Evolutionary conservation across 2,888 invertebrate species (phyloP).

Genomic region (Xestia rhomboidea): DNA sequence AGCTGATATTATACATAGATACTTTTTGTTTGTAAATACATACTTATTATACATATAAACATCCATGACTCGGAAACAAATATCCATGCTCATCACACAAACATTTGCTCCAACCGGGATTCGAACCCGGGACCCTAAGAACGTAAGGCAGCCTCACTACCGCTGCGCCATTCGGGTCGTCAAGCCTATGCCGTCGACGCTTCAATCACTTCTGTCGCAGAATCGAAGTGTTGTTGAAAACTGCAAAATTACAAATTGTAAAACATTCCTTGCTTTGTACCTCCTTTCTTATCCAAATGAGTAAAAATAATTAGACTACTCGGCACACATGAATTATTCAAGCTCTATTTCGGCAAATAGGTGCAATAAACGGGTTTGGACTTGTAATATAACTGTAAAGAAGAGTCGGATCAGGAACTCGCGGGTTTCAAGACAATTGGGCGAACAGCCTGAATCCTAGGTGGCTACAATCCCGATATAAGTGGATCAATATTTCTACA

Average conservation of each 20-base stretch:
- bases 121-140: too few relatives aligned
- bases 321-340: background rate
- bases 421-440: background rate
- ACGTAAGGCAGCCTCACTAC: too few relatives aligned
- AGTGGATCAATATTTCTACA: background rate
- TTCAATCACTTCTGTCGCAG: conserved; percentile 24
- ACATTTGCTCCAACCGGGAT: too few relatives aligned
- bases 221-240: conserved; percentile 44
- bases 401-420: background rate
- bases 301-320: background rate
- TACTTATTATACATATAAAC: too few relatives aligned
- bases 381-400: conserved; percentile 14
- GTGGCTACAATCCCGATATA: background rate
- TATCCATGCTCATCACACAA: too few relatives aligned
- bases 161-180: too few relatives aligned
- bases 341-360: background rate
- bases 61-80: too few relatives aligned
- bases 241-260: conserved; percentile 50
- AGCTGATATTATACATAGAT: too few relatives aligned
- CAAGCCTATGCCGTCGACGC: conserved; percentile 20
- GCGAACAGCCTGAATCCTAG: background rate
- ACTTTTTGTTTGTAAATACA: too few relatives aligned
- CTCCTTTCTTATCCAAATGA: background rate
- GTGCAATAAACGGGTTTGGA: conserved; percentile 4
- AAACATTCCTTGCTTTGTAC: conserved; percentile 20